Evolutionary conservation across 2,888 invertebrate genomes (phyloP), one percentile per base, ranked within the genome.

Genomic region (Chesias legatella): DNA sequence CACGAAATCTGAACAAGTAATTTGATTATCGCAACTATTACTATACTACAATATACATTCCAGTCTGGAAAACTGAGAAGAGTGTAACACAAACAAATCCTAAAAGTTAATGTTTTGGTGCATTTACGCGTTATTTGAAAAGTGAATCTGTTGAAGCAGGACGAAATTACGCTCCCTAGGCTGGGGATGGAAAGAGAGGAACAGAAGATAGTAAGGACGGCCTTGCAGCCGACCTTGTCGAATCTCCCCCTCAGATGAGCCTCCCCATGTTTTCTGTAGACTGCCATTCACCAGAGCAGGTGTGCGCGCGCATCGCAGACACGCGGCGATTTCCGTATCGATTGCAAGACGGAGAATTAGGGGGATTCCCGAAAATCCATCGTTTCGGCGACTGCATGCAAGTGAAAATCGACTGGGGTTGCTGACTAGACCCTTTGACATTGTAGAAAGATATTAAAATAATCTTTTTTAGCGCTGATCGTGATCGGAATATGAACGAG

Each of bases 181-280:
- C 29, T 50, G 10, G 63, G 30, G n/a, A n/a, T 30, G 48, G 73
- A 84, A 53, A 57, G 80, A 68, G 83, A 85, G 56, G 58, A 53
- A 52, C 48, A 50, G 65, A 67, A 65, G 62, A 67, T 80, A 78
- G 82, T 82, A 79, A 73, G 69, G 60, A 60, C 77, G 78, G 79
- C 79, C 82, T 80, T 78, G 79, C 58, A 50, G 62, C 65, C 75
- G 81, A 81, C 84, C 83, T 85, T 83, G 80, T 64, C 53, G 33
- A 47, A 45, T 63, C 71, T 67, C 68, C 76, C 77, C 74, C 67
- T 62, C 51, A 46, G 51, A 53, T 37, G 51, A 69, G 60, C 60
- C 51, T 44, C 71, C 71, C 68, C 67, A 67, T 65, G 66, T 72
- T 71, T 73, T 74, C 70, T 67, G 64, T 62, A 67, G 60, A 60